phyloP scores from a whole-genome alignment of 2,113 vertebrate genomes.

The Notarius quadriscutis region DNA sequence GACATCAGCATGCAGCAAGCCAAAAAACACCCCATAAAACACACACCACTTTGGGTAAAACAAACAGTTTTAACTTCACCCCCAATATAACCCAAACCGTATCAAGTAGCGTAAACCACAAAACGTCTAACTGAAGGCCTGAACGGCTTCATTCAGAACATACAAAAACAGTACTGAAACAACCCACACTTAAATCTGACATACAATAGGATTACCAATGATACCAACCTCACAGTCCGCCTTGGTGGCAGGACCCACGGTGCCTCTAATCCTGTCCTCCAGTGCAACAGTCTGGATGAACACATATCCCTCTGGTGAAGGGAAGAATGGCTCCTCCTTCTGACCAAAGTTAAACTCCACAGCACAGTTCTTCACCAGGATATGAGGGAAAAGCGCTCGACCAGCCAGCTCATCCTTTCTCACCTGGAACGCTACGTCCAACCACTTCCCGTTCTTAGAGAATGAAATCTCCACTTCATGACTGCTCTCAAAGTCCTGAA shows the following conservation, averaged over 20 bases:
- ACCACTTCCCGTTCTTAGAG: conserved; percentile 79
- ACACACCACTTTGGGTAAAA: not conserved
- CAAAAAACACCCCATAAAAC: not conserved
- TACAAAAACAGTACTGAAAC: too few species aligned
- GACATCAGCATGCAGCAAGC: not conserved
- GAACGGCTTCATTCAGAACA: not conserved
- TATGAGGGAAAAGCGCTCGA: conserved; percentile 77
- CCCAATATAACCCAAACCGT: too few species aligned
- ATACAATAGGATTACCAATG: not conserved
- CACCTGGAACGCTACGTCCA: conserved; percentile 65
- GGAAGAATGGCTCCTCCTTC: conserved; percentile 69
- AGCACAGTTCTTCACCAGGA: conserved; percentile 82
- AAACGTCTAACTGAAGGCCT: not conserved
- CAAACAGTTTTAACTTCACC: not conserved
- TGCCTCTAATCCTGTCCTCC: conserved; percentile 71
- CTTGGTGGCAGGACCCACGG: conserved; percentile 77
- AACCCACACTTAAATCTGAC: not conserved
- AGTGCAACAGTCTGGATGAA: conserved; percentile 75
- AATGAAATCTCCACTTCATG: conserved; percentile 78
- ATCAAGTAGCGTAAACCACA: not conserved
- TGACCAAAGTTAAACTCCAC: conserved; percentile 86
- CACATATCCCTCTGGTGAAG: conserved; percentile 72
- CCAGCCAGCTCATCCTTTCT: conserved; percentile 62
- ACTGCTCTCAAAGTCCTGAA: conserved; percentile 78
- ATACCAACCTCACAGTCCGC: conserved; percentile 75